phyloP scores from a whole-genome alignment of 35 echinoderm and acorn worm species.

The Ophiothrix spiculata region DNA sequence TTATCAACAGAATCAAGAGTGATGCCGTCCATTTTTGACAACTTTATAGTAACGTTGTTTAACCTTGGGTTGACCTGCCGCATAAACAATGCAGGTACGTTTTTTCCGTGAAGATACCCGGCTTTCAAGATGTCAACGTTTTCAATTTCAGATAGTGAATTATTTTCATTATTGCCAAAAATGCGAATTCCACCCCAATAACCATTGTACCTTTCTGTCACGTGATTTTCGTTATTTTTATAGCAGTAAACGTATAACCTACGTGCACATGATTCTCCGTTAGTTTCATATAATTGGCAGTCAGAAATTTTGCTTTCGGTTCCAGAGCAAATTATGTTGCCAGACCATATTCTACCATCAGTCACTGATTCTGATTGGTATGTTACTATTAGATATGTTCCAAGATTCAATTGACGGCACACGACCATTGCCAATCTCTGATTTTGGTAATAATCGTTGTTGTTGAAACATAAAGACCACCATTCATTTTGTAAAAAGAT shows the following conservation, averaged over 20 bases:
- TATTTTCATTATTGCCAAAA: neutral
- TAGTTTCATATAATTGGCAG: neutral
- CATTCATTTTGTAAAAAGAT: neutral
- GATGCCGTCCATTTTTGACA: too few species aligned
- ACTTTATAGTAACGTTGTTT: too few species aligned
- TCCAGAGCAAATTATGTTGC: conserved; percentile 31
- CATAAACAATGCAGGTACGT: neutral
- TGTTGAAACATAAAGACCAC: conserved; percentile 27
- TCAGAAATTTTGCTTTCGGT: conserved; percentile 14
- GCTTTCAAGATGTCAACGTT: neutral
- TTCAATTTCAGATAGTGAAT: neutral
- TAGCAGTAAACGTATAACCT: too few species aligned
- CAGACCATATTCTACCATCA: conserved; percentile 30
- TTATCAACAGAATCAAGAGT: too few species aligned
- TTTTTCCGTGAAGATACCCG: neutral
- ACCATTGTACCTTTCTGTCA: neutral
- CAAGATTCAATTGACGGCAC: conserved; percentile 19
- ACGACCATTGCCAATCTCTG: conserved; percentile 1
- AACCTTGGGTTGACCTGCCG: neutral
- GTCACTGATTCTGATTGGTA: too few species aligned
- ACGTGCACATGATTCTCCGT: conserved; percentile 9
- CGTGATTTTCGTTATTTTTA: conserved; percentile 23
- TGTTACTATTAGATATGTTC: neutral
- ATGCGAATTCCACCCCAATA: neutral
- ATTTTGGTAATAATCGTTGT: conserved; percentile 9